Percentiles rank a stretch among this genome's conserved stretches.
Evolutionary conservation across 2,113 vertebrate genomes (phyloP).

Genomic region (Notechis scutatus): DNA sequence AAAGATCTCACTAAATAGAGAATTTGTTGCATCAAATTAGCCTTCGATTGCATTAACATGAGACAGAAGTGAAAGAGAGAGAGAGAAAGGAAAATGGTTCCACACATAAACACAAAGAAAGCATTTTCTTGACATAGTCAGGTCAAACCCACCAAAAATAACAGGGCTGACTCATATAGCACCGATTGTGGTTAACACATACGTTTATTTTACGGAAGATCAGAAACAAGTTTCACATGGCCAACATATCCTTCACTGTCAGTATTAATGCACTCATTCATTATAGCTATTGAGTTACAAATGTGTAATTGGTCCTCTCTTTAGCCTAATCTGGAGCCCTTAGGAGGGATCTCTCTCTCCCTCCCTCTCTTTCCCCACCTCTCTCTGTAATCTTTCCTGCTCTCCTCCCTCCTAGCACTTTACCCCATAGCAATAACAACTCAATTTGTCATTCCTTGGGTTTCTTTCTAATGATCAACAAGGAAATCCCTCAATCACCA

Average conservation of each 20-base stretch:
- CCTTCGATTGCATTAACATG: neutral
- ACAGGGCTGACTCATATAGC: neutral
- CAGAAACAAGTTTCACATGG: neutral
- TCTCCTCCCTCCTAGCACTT: neutral
- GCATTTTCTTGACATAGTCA: neutral
- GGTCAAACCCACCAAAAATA: neutral
- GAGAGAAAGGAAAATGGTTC: neutral
- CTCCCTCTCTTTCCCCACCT: no score
- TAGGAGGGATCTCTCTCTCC: conserved; percentile 39
- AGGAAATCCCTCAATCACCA: conserved; percentile 53
- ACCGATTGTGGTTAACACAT: neutral
- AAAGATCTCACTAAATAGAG: neutral
- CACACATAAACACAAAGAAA: neutral
- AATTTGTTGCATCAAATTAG: neutral
- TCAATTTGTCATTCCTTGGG: conserved; percentile 52
- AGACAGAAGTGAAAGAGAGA: neutral
- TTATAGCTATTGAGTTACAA: neutral
- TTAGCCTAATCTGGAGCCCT: neutral
- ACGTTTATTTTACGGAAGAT: neutral
- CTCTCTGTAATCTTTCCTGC: conserved; percentile 37
- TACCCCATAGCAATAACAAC: conserved; percentile 38
- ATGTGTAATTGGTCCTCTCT: neutral
- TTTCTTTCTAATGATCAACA: conserved; percentile 54
- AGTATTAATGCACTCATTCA: neutral
- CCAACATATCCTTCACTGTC: neutral